phyloP scores from a whole-genome alignment of 2,113 vertebrate genomes.

The Callionymus lyra region DNA sequence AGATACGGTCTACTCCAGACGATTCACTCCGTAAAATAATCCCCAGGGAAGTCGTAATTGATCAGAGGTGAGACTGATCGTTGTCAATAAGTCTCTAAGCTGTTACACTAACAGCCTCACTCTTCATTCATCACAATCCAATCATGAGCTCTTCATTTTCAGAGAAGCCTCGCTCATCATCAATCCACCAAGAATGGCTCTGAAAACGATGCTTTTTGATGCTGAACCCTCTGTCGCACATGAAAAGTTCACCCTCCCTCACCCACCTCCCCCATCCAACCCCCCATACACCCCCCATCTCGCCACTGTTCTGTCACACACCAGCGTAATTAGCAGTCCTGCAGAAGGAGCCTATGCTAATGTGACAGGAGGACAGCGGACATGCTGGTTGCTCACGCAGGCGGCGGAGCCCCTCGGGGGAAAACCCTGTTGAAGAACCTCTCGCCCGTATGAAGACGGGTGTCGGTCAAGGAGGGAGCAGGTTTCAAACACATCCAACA shows the following conservation, averaged over 20 bases:
- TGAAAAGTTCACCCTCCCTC: constrained; percentile 6
- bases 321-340: constrained; percentile 50
- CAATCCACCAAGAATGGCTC: constrained; percentile 10
- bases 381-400: constrained; percentile 33
- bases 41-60: neutral
- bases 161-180: too few relatives aligned
- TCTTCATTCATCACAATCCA: constrained; percentile 7
- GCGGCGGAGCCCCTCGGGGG: constrained; percentile 16
- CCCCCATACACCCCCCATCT: too few relatives aligned
- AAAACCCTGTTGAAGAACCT: constrained; percentile 2
- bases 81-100: constrained; percentile 11
- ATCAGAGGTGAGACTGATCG: constrained; percentile 5
- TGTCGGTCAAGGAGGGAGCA: constrained; percentile 13
- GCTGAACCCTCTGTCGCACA: constrained; percentile 6
- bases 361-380: constrained; percentile 51
- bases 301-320: constrained; percentile 42
- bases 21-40: too few relatives aligned
- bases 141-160: constrained; percentile 10
- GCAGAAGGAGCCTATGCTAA: constrained; percentile 49
- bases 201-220: constrained; percentile 8
- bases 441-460: constrained; percentile 3
- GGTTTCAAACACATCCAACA: constrained; percentile 6
- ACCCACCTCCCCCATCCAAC: too few relatives aligned
- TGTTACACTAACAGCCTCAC: constrained; percentile 15
- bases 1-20: too few relatives aligned